Evolutionary conservation across 2,797 vertebrate species (phyloP), one percentile per base, ranked within the genome.

Genomic region (Centropyge bicolor): DNA sequence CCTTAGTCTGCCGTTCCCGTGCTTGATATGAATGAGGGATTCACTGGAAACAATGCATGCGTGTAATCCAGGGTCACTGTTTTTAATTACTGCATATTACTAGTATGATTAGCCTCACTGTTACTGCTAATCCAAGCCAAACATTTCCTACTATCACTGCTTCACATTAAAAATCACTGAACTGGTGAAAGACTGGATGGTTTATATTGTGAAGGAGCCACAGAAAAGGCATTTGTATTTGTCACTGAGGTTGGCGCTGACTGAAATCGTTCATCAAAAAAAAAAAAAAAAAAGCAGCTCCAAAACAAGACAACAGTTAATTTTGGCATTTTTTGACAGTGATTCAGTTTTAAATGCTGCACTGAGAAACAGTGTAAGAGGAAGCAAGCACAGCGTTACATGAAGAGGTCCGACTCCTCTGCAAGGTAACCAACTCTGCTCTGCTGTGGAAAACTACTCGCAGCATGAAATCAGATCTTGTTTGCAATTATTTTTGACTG

Each of bases 141-240:
- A 40, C 36, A 35, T 24, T 49, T 41, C 19, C 41, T 0, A 8
- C 11, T 35, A 13, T 5, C 5, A 43, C 41, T 55, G 59, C 19
- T 51, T 64, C 19, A 31, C 51, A 38, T 51, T 11, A 20, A 31
- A 77, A 55, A 59, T 6, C 11, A 27, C 22, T 40, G 11, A 43
- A 52, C 9, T 27, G 31, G 8, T 1, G 52, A 67, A 72, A 71
- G 14, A 45, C 5, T 4, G 3, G 24, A 41, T 35, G 45, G 24
- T n/a, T 64, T 61, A 64, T 52, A 74, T 52, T 51, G 41, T 52
- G 54, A 70, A 49, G 31, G 14, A 13, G 13, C 46, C 41, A 20
- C 36, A 80, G 24, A 40, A 54, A 74, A 20, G 5, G 1, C 5
- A 46, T 6, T 31, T 19, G 1, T 5, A 22, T 35, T 59, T n/a